Evolutionary conservation across 2,797 vertebrate species (phyloP), one percentile per base, ranked within the genome.

Genomic region (Muraenolepis orangiensis): DNA sequence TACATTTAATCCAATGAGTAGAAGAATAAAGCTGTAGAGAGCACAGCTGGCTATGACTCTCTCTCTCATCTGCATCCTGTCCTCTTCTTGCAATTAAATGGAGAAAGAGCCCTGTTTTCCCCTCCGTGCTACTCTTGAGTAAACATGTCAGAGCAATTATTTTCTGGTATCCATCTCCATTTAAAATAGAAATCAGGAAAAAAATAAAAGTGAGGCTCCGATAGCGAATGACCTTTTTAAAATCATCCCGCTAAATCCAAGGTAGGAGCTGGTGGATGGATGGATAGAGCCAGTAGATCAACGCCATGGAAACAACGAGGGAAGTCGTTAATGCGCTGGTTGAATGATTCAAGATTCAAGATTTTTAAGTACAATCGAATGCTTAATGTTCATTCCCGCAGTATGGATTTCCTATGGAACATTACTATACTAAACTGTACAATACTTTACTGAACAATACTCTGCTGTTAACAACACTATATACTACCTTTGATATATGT

Each of bases 31-130:
- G 20, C 20, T 20, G 18, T 40, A 40, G 38, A 40, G 14, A 40
- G n/a, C n/a, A n/a, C n/a, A 2, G 12, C 3, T 40, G 12, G 42
- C 42, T 6, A 14, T 51, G 31, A 61, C 57, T 80, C 79, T 57
- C 72, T 81, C 80, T 84, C 77, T 80, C 73, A 6, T 88, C 78
- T n/a, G 46, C 20, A 20, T n/a, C n/a, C 18, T n/a, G 20, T n/a
- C 46, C 46, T 20, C 46, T n/a, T 51, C 16, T 51, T 51, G 6
- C 5, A 51, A 51, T 51, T 18, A 51, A 51, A 46, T 46, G 16
- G 13, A 5, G 18, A 46, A 51, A 51, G 46, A 6, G 46, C 20
- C 46, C n/a, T n/a, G 46, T 7, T 51, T 51, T 51, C 7, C 46
- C 46, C 46, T 51, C 18, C n/a, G n/a, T n/a, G 31, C 31, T 68